Conservation (phyloP, 2,797 vertebrate genomes). For the Gastrophryne carolinensis region DNA sequence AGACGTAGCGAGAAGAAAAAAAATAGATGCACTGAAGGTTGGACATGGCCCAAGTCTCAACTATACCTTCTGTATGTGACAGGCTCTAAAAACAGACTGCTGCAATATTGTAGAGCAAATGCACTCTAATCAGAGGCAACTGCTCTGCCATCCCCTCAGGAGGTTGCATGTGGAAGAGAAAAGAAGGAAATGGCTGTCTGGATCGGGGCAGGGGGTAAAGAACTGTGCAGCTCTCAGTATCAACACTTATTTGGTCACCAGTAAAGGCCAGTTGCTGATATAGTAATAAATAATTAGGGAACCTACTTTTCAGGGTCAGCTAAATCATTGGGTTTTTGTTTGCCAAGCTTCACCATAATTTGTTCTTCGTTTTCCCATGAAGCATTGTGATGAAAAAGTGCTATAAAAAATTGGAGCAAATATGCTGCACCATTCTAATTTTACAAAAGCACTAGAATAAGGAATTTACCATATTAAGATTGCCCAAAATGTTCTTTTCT, state of each 20-base stretch:
- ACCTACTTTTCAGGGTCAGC: no score
- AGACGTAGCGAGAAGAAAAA: conserved; percentile 66
- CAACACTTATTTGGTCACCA: conserved; percentile 60
- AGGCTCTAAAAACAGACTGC: conserved; percentile 81
- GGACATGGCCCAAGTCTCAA: conserved; percentile 88
- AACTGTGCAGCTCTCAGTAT: conserved; percentile 60
- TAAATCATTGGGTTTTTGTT: no score
- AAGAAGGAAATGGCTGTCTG: not conserved
- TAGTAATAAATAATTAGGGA: no score
- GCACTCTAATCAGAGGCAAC: conserved; percentile 83
- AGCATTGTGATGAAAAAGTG: no score
- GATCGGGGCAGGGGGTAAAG: not conserved
- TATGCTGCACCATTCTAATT: no score
- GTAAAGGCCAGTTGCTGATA: not conserved
- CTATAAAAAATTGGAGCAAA: no score
- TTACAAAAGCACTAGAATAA: no score
- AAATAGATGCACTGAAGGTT: conserved; percentile 73
- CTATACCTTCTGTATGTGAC: conserved; percentile 89
- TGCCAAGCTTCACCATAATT: no score
- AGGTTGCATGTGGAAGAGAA: conserved; percentile 57
- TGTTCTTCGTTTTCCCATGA: no score
- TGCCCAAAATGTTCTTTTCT: no score
- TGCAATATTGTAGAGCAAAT: conserved; percentile 85
- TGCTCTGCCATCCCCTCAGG: conserved; percentile 68
- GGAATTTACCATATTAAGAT: no score